Conservation (phyloP, 2,113 vertebrate genomes). For the Stomatorhinus ivindoensis region DNA sequence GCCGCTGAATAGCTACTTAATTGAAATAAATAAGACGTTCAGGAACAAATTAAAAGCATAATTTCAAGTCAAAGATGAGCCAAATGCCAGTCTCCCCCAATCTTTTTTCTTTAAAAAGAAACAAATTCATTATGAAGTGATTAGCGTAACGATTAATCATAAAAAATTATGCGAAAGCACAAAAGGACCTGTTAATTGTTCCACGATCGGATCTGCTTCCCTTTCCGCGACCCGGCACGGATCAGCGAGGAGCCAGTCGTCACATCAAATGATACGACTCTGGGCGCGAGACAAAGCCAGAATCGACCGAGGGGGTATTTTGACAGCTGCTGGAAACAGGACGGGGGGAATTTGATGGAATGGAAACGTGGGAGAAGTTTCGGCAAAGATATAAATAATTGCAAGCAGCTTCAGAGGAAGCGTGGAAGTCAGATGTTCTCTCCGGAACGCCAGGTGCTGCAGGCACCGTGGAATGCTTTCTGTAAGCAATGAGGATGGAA, state of each 20-base stretch:
- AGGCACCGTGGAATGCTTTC: background rate
- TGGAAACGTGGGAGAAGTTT: background rate
- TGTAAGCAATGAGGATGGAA: background rate
- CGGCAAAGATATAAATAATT: slow-evolving; percentile 11
- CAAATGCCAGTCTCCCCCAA: background rate
- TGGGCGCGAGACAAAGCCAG: background rate
- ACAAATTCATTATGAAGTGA: background rate
- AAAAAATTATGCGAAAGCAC: background rate
- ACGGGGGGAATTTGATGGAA: slow-evolving; percentile 4
- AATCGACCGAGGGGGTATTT: background rate
- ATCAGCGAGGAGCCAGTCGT: background rate
- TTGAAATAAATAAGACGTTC: slow-evolving; percentile 35
- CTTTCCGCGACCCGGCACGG: background rate
- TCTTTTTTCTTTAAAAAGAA: background rate
- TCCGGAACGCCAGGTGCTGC: background rate
- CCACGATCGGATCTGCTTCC: background rate
- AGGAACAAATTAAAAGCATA: background rate
- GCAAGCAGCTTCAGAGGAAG: background rate
- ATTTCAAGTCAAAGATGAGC: background rate
- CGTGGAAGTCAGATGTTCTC: slow-evolving; percentile 13
- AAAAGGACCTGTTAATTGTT: slow-evolving; percentile 12
- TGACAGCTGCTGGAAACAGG: slow-evolving; percentile 5
- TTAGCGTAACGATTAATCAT: background rate
- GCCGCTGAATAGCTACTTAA: slow-evolving; percentile 30
- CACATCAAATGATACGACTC: background rate